Conservation (phyloP, 2,113 vertebrate genomes). For the Clarias batrachus region DNA sequence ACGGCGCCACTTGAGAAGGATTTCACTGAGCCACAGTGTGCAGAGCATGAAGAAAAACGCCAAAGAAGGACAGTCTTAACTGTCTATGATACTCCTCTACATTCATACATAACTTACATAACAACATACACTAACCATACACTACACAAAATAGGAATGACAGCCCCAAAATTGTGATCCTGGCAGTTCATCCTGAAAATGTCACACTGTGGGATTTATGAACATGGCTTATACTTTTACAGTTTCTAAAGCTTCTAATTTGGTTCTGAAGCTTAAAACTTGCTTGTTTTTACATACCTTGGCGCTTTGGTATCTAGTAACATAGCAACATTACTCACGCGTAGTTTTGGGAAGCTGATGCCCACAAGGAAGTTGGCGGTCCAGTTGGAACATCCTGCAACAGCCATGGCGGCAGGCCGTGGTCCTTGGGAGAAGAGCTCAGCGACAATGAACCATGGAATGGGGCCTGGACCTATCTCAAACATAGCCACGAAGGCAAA, state of each 20-base stretch:
- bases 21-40: background rate
- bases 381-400: constrained; percentile 95
- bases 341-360: constrained; percentile 87
- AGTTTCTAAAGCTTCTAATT: background rate
- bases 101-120: background rate
- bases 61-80: background rate
- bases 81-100: background rate
- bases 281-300: background rate
- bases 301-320: background rate
- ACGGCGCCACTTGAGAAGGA: background rate
- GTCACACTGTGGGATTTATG: background rate
- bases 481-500: constrained; percentile 93
- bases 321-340: constrained; percentile 62
- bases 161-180: background rate
- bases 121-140: background rate
- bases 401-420: constrained; percentile 89
- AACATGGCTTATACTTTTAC: background rate
- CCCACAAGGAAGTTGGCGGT: constrained; percentile 94
- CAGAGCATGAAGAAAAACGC: background rate
- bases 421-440: constrained; percentile 96
- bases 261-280: background rate
- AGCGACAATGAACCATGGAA: constrained; percentile 97
- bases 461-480: constrained; percentile 93
- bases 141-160: background rate
- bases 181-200: background rate